Conservation (phyloP, 2,797 vertebrate genomes). For the Hipposideros larvatus region DNA sequence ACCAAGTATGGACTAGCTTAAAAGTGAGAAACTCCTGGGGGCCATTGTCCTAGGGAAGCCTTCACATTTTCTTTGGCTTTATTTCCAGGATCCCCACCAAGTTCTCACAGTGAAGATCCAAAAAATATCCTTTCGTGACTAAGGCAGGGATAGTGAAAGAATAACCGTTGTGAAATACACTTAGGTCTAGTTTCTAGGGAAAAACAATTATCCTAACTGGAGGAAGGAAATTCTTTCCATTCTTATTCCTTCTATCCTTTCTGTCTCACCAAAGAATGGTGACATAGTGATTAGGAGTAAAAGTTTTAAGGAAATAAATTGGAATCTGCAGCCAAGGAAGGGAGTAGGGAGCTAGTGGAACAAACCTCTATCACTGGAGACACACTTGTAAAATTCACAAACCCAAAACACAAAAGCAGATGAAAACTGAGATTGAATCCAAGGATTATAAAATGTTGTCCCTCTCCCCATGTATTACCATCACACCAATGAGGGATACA, state of each 20-base stretch:
- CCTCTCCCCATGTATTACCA: neutral
- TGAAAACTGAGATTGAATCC: neutral
- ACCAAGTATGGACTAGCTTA: neutral
- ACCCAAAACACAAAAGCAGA: neutral
- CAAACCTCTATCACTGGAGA: neutral
- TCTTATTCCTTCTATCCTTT: neutral
- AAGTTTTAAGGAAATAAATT: neutral
- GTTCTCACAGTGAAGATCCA: neutral
- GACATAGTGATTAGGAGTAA: neutral
- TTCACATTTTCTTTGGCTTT: neutral
- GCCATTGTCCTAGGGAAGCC: neutral
- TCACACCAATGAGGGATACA: neutral
- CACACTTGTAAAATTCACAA: neutral
- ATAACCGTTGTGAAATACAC: neutral
- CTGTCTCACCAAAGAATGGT: neutral
- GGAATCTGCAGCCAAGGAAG: neutral
- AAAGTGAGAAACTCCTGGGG: neutral
- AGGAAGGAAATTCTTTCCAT: neutral
- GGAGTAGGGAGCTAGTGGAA: fast-evolving
- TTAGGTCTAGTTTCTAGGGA: neutral
- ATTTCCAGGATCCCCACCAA: neutral
- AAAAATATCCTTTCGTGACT: neutral
- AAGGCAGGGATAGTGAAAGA: neutral
- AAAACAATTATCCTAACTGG: neutral
- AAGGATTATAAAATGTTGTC: neutral